phyloP scores from a whole-genome alignment of 2,113 vertebrate species.

The Mesocricetus auratus region DNA sequence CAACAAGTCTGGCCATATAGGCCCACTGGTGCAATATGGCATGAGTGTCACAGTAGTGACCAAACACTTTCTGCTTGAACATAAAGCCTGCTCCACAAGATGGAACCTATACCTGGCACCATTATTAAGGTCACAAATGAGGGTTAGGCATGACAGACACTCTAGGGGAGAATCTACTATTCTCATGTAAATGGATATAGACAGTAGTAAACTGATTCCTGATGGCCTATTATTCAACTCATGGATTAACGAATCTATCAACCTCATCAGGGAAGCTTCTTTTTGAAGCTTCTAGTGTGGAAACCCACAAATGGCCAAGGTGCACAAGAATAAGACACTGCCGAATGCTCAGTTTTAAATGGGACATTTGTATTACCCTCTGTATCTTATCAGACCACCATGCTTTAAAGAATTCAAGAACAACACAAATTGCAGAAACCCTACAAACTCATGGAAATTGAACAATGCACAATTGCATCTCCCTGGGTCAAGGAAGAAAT shows the following conservation, averaged over 20 bases:
- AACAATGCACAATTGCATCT: too few species aligned
- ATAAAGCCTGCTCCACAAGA: not conserved
- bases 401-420: too few species aligned
- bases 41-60: not conserved
- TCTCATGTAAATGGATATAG: not conserved
- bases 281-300: not conserved
- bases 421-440: too few species aligned
- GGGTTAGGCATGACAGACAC: rapidly evolving
- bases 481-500: too few species aligned
- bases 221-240: not conserved
- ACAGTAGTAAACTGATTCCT: not conserved
- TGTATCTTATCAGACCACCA: too few species aligned
- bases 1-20: not conserved
- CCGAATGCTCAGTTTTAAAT: not conserved
- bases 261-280: not conserved
- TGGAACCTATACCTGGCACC: not conserved
- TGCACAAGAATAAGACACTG: not conserved
- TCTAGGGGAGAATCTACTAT: not conserved
- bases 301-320: not conserved
- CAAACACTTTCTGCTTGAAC: not conserved
- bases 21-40: not conserved
- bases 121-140: not conserved
- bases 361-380: too few species aligned
- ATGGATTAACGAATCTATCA: not conserved
- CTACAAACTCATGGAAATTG: too few species aligned